Evolutionary conservation across 2,797 vertebrate species (phyloP).

Genomic region (Sebastiscus tertius): DNA sequence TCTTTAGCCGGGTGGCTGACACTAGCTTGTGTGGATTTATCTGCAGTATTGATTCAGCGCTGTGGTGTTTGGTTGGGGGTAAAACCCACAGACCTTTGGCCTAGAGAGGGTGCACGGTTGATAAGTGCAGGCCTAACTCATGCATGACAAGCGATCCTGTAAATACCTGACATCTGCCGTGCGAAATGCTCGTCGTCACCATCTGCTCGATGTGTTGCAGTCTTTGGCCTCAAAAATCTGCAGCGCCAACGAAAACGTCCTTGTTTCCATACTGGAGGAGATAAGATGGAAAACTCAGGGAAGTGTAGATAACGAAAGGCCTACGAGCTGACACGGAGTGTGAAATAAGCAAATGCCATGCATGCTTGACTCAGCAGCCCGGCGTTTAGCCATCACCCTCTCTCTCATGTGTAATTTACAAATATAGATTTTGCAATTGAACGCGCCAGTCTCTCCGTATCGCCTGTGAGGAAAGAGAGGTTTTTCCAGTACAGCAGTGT

Average conservation of each 20-base stretch:
- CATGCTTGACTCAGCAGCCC: constrained; percentile 5
- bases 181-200: constrained; percentile 36
- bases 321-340: not conserved
- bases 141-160: constrained; percentile 23
- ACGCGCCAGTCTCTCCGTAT: not conserved
- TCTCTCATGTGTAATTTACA: constrained; percentile 5
- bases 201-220: constrained; percentile 13
- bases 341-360: not conserved
- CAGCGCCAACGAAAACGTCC: not conserved
- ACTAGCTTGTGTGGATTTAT: not conserved
- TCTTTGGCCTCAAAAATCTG: not conserved
- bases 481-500: not conserved
- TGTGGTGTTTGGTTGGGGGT: constrained; percentile 5
- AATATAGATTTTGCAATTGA: not conserved
- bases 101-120: not conserved
- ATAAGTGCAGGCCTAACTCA: constrained; percentile 11
- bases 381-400: not conserved
- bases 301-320: not conserved
- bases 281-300: constrained; percentile 11
- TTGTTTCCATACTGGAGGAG: constrained; percentile 3
- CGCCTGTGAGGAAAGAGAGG: not conserved
- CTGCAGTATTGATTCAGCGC: constrained; percentile 13
- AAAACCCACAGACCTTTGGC: constrained; percentile 29
- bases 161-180: constrained; percentile 5
- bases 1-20: not conserved